These are phyloP conservation scores for Acanthoscelides obtectus DNA, from an alignment of 2,888 invertebrate genomes.

Conservation along the genomic window DNA sequence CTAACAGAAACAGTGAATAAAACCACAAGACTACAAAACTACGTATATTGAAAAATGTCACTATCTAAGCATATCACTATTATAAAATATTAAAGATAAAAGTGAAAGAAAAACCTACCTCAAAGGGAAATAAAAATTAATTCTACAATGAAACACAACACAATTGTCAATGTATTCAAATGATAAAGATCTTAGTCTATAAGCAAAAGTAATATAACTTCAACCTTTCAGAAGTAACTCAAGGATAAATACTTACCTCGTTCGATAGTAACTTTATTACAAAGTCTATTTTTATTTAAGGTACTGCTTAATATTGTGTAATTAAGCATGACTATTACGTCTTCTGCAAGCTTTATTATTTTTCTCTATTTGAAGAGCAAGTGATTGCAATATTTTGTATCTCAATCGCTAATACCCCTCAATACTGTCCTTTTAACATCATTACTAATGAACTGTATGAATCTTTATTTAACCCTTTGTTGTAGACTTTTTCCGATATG, in stretches of 20 bases:
- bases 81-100: not conserved
- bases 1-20: too few species aligned
- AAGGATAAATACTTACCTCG: too few species aligned
- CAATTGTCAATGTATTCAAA: not conserved
- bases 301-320: too few species aligned
- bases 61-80: not conserved
- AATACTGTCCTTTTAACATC: too few species aligned
- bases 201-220: not conserved
- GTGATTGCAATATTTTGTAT: too few species aligned
- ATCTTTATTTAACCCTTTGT: conserved; percentile 5
- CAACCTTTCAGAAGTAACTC: too few species aligned
- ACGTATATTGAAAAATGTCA: not conserved
- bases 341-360: too few species aligned
- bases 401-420: too few species aligned
- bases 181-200: not conserved
- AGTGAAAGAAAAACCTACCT: not conserved
- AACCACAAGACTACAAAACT: not conserved
- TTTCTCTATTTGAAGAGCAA: too few species aligned
- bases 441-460: not conserved
- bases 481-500: conserved; percentile 11
- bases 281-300: too few species aligned
- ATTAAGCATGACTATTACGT: too few species aligned
- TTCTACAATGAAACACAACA: not conserved
- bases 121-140: not conserved
- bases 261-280: too few species aligned